These are phyloP conservation scores for Nomada ruficornis DNA, from an alignment of 2,888 invertebrate genomes.

Conservation along the genomic window DNA sequence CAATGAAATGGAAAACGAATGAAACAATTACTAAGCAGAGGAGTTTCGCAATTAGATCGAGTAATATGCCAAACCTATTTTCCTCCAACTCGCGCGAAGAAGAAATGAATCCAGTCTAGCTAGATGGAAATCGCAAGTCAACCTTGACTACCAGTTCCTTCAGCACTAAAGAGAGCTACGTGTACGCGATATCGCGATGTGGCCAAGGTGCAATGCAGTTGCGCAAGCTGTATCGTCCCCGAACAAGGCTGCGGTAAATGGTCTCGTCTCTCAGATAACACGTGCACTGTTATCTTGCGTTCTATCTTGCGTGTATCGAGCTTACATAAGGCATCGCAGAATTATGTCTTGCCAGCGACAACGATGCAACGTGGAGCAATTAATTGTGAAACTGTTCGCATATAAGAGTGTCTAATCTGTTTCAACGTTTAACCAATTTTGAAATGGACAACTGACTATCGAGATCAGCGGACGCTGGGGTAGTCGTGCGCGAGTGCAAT, in stretches of 20 bases:
- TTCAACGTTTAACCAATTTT: background rate
- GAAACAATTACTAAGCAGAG: conserved; percentile 16
- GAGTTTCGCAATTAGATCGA: conserved; percentile 34
- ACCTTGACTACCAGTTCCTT: conserved; percentile 44
- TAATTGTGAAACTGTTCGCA: conserved; percentile 49
- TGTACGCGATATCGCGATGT: conserved; percentile 28
- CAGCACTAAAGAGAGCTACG: background rate
- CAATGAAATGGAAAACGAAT: background rate
- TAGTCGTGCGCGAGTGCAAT: background rate
- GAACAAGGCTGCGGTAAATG: conserved; percentile 64
- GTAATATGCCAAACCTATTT: conserved; percentile 18
- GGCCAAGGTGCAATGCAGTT: conserved; percentile 58
- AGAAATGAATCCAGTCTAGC: conserved; percentile 11
- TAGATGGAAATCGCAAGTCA: conserved; percentile 44
- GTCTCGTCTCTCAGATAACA: conserved; percentile 49
- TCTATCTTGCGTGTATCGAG: conserved; percentile 46
- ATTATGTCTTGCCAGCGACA: conserved; percentile 60
- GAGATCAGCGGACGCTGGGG: background rate
- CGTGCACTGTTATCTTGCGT: conserved; percentile 41
- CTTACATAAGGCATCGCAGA: conserved; percentile 62
- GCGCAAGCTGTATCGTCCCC: conserved; percentile 50
- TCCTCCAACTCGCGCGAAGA: conserved; percentile 11
- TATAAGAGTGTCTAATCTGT: background rate
- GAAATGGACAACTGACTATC: background rate
- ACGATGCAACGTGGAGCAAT: conserved; percentile 50